Evolutionary conservation across 1,140 invertebrate genomes (phyloP).

Genomic region (Lithobius niger): DNA sequence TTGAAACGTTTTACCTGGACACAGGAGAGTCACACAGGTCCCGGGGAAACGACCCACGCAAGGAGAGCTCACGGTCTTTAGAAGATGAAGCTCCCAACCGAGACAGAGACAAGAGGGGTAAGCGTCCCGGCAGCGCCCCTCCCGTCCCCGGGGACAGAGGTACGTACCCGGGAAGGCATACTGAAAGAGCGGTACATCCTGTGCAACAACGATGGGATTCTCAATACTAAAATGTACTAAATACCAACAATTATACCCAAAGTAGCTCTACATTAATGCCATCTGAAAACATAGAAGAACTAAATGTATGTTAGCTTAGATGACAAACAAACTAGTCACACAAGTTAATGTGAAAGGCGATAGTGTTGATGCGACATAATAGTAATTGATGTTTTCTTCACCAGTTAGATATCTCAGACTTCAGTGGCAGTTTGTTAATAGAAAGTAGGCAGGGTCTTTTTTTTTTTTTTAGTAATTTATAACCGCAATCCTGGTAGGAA

Average conservation of each 20-base stretch:
- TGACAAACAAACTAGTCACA: too few species aligned
- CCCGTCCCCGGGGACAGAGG: slow-evolving; percentile 8
- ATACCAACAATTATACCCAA: not conserved
- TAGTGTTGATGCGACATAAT: too few species aligned
- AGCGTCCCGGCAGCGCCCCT: slow-evolving; percentile 6
- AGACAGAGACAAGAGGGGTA: slow-evolving; percentile 3
- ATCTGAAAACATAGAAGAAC: too few species aligned
- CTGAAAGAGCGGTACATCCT: not conserved
- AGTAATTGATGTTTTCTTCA: too few species aligned
- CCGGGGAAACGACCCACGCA: not conserved
- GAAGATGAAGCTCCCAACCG: not conserved
- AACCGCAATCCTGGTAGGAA: too few species aligned
- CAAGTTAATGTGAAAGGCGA: too few species aligned
- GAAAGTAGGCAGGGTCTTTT: too few species aligned
- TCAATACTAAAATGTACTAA: not conserved
- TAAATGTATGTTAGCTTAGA: too few species aligned
- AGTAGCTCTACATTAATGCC: too few species aligned
- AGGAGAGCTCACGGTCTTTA: slow-evolving; percentile 4
- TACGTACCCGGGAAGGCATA: slow-evolving; percentile 1
- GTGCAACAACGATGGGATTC: not conserved
- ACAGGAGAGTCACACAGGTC: slow-evolving; percentile 10
- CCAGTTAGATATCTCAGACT: too few species aligned
- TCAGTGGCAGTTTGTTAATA: too few species aligned
- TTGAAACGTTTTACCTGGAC: slow-evolving; percentile 77
- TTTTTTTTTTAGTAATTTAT: too few species aligned